phyloP scores from a whole-genome alignment of 2,888 invertebrate genomes.

The Ecdyonurus torrentis region DNA sequence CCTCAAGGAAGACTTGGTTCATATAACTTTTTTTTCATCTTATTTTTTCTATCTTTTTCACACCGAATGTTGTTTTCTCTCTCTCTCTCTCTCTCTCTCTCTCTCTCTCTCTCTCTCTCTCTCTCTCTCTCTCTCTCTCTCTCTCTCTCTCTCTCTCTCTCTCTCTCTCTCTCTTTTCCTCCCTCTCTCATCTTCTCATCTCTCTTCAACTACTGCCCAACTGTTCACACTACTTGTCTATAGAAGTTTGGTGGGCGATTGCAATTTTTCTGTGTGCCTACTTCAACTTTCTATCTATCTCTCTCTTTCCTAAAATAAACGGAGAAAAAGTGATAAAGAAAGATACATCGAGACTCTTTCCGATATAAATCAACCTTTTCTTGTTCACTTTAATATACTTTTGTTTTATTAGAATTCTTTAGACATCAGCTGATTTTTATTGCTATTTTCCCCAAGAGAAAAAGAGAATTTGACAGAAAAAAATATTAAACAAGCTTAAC shows the following conservation, averaged over 20 bases:
- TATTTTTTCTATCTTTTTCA: not conserved
- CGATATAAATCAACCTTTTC: not conserved
- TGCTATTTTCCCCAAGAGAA: not conserved
- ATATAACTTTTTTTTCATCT: not conserved
- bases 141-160: too few relatives aligned
- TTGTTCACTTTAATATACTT: not conserved
- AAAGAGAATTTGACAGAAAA: not conserved
- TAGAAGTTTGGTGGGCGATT: not conserved
- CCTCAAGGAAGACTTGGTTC: not conserved
- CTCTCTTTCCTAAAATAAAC: not conserved
- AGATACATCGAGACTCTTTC: not conserved
- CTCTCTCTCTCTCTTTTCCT: too few relatives aligned
- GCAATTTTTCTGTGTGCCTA: not conserved
- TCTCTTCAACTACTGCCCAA: not conserved
- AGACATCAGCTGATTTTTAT: not conserved
- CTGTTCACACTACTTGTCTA: not conserved
- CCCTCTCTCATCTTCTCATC: too few relatives aligned
- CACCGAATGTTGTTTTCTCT: too few relatives aligned
- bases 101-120: too few relatives aligned
- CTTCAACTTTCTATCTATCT: not conserved
- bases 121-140: too few relatives aligned
- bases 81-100: too few relatives aligned
- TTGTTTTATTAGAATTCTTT: not conserved
- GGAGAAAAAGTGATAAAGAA: not conserved
- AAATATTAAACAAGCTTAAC: not conserved